Base-by-base conservation (phyloP, 2,113 vertebrate genomes). In the Glareola pratincola region DNA sequence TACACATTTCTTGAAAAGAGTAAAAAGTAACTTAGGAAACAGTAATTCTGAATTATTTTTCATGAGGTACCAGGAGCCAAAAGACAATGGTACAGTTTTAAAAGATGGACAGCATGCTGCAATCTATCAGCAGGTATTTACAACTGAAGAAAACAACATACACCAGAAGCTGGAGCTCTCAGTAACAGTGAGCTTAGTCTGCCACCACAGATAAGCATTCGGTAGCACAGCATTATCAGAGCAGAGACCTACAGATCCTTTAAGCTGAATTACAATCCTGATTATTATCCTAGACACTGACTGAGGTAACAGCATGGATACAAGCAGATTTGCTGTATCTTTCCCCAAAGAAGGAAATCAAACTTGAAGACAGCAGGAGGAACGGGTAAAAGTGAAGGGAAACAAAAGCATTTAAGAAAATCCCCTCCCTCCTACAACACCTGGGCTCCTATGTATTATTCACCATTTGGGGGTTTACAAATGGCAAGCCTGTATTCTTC, bases 211-310 rank as follows among this genome's bases (percentile, higher is more conserved):
- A 89, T 68, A 94, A 94, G 76, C n/a, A 50, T 87, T 95, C 73
- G 73, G 60, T 36, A 78, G 88, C 50, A 72, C 24, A 71, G 66
- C 62, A 64, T 94, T 91, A 95, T 14, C 66, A 60, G 32, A 13
- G 19, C 80, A 63, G 51, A 96, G 82, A 83, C 43, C 82, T 90
- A 88, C 45, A 92, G 82, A 94, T 86, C 85, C 85, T 75, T 93
- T 84, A 96, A 95, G 85, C 82, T 97, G 94, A 95, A 95, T 77
- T 84, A 87, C 16, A 85, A 48, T 41, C 37, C 80, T 64, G 43
- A 81, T 91, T 63, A 78, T 87, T 82, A 93, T 89, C 83, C 73
- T 41, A 82, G 64, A 51, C 62, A 41, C 71, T 78, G 67, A 59
- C 82, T 47, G 69, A 94, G 77, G 53, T 81, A 94, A 81, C 43